Evolutionary conservation across 2,797 vertebrate species (phyloP).

Genomic region (Schizopygopsis pylzovi): DNA sequence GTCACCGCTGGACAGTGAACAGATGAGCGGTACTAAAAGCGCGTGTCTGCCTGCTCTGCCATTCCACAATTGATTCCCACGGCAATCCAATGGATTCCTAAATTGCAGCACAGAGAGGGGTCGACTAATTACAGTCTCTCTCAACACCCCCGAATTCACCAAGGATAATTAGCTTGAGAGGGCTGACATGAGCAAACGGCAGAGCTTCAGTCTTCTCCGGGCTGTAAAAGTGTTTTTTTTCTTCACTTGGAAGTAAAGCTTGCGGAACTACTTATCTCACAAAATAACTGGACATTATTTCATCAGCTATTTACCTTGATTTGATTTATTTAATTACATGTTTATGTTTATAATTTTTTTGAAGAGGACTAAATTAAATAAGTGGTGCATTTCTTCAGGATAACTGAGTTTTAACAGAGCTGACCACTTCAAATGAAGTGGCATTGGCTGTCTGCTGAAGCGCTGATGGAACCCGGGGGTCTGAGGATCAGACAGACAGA

Average conservation of each 20-base stretch:
- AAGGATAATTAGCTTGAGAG: constrained; percentile 68
- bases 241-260: constrained; percentile 33
- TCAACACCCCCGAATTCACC: constrained; percentile 63
- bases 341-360: too few relatives aligned
- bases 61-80: constrained; percentile 58
- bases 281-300: neutral
- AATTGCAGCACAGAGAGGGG: constrained; percentile 55
- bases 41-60: constrained; percentile 66
- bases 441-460: constrained; percentile 42
- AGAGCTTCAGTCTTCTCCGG: constrained; percentile 52
- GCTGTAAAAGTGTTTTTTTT: constrained; percentile 40
- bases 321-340: neutral
- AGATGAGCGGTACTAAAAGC: constrained; percentile 50
- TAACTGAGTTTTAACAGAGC: constrained; percentile 4
- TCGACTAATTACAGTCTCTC: constrained; percentile 70
- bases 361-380: neutral
- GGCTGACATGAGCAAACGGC: constrained; percentile 62
- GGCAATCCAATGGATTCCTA: constrained; percentile 57
- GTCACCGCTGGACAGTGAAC: constrained; percentile 21
- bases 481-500: constrained; percentile 59
- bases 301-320: neutral
- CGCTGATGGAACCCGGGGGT: constrained; percentile 61
- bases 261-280: neutral
- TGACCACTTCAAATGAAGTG: constrained; percentile 33
- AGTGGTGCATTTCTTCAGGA: neutral